phyloP scores from a whole-genome alignment of 2,888 invertebrate species.

The Diabrotica balteata region DNA sequence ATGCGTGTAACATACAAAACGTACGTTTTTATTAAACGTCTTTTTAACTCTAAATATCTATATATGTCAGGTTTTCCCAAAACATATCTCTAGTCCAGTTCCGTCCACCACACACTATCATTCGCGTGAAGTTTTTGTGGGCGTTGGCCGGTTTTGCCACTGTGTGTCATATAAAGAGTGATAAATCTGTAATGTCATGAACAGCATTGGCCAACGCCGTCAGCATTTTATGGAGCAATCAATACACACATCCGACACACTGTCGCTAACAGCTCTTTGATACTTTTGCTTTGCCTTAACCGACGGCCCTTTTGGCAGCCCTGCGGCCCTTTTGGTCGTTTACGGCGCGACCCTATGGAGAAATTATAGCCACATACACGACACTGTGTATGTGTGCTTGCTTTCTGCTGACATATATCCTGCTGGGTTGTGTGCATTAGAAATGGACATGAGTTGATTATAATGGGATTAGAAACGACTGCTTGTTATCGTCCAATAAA shows the following conservation, averaged over 20 bases:
- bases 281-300: slow-evolving; percentile 17
- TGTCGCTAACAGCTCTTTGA: slow-evolving; percentile 53
- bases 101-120: not conserved
- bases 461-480: too few species aligned
- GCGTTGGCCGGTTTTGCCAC: slow-evolving; percentile 40
- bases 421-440: too few species aligned
- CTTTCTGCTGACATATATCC: not conserved
- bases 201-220: slow-evolving; percentile 56
- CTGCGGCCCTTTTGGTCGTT: slow-evolving; percentile 2
- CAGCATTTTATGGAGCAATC: slow-evolving; percentile 59
- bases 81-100: slow-evolving; percentile 1
- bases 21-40: too few species aligned
- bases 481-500: too few species aligned
- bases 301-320: not conserved
- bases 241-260: slow-evolving; percentile 60
- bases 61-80: too few species aligned
- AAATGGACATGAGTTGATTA: too few species aligned
- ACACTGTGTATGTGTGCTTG: not conserved
- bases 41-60: too few species aligned
- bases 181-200: slow-evolving; percentile 59
- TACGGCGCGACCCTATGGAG: not conserved
- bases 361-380: slow-evolving; percentile 1
- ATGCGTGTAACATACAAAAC: too few species aligned
- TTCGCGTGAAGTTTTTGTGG: slow-evolving; percentile 50
- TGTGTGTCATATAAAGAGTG: slow-evolving; percentile 53